A percentile compares a stretch with the other conserved stretches of the same genome.
Conservation (phyloP, 2,113 vertebrate genomes). For the Pithys albifrons region DNA sequence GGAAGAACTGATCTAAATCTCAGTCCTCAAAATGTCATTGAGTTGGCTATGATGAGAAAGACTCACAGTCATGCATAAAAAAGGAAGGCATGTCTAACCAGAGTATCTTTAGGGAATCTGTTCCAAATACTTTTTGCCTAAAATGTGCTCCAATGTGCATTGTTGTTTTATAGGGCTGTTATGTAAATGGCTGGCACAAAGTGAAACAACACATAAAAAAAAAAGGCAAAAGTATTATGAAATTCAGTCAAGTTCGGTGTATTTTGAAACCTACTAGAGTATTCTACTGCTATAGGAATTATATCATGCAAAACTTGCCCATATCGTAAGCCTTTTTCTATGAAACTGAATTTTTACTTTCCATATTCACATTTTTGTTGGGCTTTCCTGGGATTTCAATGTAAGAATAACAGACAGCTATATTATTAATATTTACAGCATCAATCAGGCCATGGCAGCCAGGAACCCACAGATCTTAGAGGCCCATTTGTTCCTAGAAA, state of each 20-base stretch:
- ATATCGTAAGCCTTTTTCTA: not conserved
- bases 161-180: not conserved
- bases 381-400: not conserved
- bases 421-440: not conserved
- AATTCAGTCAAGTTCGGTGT: not conserved
- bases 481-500: not conserved
- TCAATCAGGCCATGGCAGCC: not conserved
- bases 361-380: not conserved
- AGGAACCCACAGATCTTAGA: not conserved
- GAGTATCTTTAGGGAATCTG: conserved; percentile 1
- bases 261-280: not conserved
- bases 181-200: not conserved
- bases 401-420: not conserved
- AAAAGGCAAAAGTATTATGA: not conserved
- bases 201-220: not conserved
- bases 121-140: not conserved
- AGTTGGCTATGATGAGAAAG: not conserved
- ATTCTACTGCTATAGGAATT: not conserved
- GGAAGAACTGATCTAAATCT: conserved; percentile 33
- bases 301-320: not conserved
- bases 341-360: not conserved
- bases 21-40: conserved; percentile 27
- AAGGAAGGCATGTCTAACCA: not conserved
- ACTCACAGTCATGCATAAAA: not conserved
- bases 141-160: not conserved